Evolutionary conservation across 2,888 invertebrate species (phyloP), one percentile per base, ranked within the genome.

Genomic region (Lamellibrachia satsuma): DNA sequence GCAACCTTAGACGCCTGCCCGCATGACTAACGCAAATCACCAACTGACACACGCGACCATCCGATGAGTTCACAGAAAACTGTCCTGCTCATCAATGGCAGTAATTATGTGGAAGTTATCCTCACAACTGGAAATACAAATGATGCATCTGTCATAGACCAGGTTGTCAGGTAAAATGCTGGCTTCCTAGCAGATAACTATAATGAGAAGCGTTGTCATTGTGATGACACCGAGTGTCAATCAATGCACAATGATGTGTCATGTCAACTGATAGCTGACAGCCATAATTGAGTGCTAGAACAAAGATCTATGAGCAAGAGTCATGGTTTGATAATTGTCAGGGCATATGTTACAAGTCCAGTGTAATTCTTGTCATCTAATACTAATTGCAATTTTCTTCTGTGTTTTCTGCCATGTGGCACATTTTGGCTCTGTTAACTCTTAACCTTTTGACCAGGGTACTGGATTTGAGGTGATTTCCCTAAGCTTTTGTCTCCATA

Each of bases 31-130:
- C 75, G n/a, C 75, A 75, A 15, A n/a, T n/a, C 75, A 75, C 22
- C 75, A 1, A 39, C 39, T 6, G 75, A 11, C 75, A 75, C 75
- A 75, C 75, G 75, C 75, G 22, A 75, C 22, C 75, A 6, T 22
- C 75, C n/a, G 75, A 75, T n/a, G 75, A 15, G 22, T 75, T 75
- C 75, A 75, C 75, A 22, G 22, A 75, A 75, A 75, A 75, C n/a
- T 75, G 6, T 75, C 75, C 75, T 22, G 75, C 75, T 75, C 75
- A 75, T 75, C 75, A 75, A 75, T 75, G 75, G n/a, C 22, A 22
- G 75, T n/a, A 75, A 75, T 75, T 75, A 75, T 75, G 75, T 75
- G 75, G 15, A 75, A 75, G n/a, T 75, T 75, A n/a, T 75, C 75
- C 75, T 22, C 6, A 75, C 75, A 6, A 15, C 3, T 75, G 22